Conservation (phyloP, 2,113 vertebrate species). For the Delphinapterus leucas region DNA sequence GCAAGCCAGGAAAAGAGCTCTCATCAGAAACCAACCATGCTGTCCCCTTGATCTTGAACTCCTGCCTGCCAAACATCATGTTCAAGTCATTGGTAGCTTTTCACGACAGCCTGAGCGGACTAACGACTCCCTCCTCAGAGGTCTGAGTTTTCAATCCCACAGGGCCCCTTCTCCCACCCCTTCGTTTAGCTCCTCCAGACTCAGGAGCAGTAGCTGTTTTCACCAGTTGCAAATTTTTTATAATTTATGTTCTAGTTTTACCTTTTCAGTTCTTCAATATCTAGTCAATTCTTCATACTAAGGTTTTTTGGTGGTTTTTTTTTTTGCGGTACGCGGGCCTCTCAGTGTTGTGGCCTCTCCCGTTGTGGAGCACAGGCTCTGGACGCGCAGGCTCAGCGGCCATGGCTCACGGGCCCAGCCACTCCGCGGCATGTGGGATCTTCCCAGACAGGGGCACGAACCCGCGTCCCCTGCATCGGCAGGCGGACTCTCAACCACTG, state of each 20-base stretch:
- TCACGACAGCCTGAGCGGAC: background rate
- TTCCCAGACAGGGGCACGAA: too few species aligned
- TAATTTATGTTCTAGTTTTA: background rate
- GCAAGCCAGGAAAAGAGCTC: background rate
- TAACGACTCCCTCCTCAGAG: background rate
- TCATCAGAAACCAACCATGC: background rate
- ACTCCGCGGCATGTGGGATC: too few species aligned
- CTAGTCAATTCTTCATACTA: background rate
- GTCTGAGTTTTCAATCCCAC: background rate
- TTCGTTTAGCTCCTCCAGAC: background rate
- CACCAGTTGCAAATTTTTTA: background rate
- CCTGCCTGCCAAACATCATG: background rate
- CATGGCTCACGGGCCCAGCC: too few species aligned
- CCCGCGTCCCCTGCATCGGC: too few species aligned
- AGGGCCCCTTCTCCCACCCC: background rate
- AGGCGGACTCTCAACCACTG: too few species aligned
- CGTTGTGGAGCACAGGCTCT: too few species aligned
- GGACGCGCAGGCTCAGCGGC: too few species aligned
- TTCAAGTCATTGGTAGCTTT: background rate
- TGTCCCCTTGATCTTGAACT: background rate
- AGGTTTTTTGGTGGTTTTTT: background rate
- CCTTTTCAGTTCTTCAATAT: background rate
- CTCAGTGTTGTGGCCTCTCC: too few species aligned
- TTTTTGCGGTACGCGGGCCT: too few species aligned
- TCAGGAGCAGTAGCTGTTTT: background rate